Conservation (phyloP, 2,113 vertebrate genomes). For the Antechinus flavipes region DNA sequence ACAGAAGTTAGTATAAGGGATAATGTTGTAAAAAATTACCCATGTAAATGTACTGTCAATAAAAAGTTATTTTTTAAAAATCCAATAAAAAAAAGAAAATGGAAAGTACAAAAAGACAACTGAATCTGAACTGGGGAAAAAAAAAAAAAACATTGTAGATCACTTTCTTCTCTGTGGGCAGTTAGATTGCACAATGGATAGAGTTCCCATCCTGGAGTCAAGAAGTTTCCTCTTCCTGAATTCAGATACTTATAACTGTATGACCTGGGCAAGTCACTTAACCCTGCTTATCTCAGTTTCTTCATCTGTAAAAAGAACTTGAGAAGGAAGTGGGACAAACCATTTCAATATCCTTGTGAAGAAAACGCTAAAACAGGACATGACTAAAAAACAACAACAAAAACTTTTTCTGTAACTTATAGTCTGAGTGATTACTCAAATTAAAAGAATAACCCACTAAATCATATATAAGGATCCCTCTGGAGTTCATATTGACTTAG, state of each 20-base stretch:
- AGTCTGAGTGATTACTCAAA: neutral
- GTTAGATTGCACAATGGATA: neutral
- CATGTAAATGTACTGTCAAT: too few relatives aligned
- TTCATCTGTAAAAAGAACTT: neutral
- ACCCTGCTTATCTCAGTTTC: neutral
- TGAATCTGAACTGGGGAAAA: too few relatives aligned
- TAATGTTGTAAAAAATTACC: too few relatives aligned
- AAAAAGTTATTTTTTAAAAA: too few relatives aligned
- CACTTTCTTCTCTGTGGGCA: neutral
- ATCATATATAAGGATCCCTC: neutral
- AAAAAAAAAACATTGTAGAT: too few relatives aligned
- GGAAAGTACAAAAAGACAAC: too few relatives aligned
- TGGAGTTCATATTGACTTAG: too few relatives aligned
- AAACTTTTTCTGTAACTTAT: neutral
- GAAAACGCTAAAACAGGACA: neutral
- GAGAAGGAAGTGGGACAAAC: neutral
- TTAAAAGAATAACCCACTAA: neutral
- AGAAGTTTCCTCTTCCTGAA: neutral
- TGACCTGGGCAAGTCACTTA: neutral
- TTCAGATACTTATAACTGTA: slow-evolving; percentile 6
- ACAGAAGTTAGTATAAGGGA: too few relatives aligned
- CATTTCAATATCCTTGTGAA: neutral
- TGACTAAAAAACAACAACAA: neutral
- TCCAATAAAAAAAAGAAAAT: too few relatives aligned
- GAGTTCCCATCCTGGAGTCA: neutral